Conservation (phyloP, 1,140 invertebrate species). For the Cotesia vestalis region DNA sequence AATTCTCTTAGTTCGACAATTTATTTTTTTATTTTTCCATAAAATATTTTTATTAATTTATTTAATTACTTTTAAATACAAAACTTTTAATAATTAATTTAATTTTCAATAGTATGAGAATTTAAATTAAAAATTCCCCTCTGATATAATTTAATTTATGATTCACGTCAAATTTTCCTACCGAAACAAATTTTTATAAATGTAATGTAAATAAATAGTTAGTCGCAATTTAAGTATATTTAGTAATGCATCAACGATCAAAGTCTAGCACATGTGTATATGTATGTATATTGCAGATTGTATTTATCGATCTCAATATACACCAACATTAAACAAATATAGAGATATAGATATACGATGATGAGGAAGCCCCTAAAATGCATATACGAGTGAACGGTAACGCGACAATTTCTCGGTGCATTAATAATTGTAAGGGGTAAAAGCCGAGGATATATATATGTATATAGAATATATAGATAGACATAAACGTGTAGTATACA, state of each 20-base stretch:
- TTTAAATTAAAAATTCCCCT: too few relatives aligned
- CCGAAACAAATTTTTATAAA: not conserved
- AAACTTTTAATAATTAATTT: too few relatives aligned
- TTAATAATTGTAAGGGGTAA: conserved; percentile 47
- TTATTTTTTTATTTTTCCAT: too few relatives aligned
- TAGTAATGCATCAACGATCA: conserved; percentile 17
- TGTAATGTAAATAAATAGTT: not conserved
- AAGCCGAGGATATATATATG: not conserved
- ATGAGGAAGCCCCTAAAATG: conserved; percentile 4
- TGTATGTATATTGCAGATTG: not conserved
- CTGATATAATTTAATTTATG: too few relatives aligned
- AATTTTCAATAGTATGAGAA: too few relatives aligned
- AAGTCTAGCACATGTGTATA: not conserved
- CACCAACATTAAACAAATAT: not conserved
- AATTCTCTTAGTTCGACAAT: too few relatives aligned
- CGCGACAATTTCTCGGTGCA: conserved; percentile 64
- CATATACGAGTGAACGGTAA: conserved; percentile 50
- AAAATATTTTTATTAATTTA: too few relatives aligned
- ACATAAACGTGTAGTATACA: conserved; percentile 47
- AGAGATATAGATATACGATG: conserved; percentile 3
- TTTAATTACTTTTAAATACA: too few relatives aligned
- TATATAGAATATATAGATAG: not conserved
- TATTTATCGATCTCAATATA: too few relatives aligned
- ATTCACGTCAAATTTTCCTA: too few relatives aligned
- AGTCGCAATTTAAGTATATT: not conserved